phyloP scores from a whole-genome alignment of 2,888 invertebrate genomes.

The Oxyteleia sp. region DNA sequence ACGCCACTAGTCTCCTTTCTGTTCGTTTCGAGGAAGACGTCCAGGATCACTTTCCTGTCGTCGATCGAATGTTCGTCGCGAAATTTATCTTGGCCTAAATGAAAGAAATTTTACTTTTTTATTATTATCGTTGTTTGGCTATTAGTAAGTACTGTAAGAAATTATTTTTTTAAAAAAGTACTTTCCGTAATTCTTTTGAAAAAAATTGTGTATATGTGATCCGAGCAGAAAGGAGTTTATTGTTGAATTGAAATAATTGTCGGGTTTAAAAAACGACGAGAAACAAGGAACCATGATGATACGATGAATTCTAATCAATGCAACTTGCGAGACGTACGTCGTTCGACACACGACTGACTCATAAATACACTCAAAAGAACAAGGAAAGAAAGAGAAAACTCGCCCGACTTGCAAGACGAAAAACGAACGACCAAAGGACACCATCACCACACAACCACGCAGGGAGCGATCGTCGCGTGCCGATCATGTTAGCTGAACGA shows the following conservation, averaged over 20 bases:
- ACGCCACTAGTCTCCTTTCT: conserved; percentile 34
- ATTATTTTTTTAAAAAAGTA: conserved; percentile 10
- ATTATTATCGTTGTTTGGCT: not conserved
- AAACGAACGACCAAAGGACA: conserved; percentile 82
- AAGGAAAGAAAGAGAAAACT: too few relatives aligned
- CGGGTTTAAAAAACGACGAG: conserved; percentile 5
- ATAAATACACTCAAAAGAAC: conserved; percentile 77
- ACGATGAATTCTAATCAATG: conserved; percentile 25
- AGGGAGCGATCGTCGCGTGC: conserved; percentile 56
- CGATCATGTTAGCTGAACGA: not conserved
- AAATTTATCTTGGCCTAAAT: conserved; percentile 19
- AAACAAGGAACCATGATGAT: conserved; percentile 7
- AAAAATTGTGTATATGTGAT: not conserved
- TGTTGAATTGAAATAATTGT: conserved; percentile 15
- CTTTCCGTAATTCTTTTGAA: not conserved
- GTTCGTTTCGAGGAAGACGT: conserved; percentile 12
- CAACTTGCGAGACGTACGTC: conserved; percentile 67
- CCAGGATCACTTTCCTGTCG: not conserved
- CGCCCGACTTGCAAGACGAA: conserved; percentile 81
- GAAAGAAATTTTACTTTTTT: conserved; percentile 4
- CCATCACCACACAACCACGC: conserved; percentile 76
- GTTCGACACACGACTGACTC: conserved; percentile 82
- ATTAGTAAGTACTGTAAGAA: not conserved
- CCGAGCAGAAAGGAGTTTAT: conserved; percentile 23
- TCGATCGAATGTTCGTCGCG: not conserved